These are phyloP conservation scores for Cotesia typhae DNA, from an alignment of 1,140 invertebrate species.

Conservation along the genomic window DNA sequence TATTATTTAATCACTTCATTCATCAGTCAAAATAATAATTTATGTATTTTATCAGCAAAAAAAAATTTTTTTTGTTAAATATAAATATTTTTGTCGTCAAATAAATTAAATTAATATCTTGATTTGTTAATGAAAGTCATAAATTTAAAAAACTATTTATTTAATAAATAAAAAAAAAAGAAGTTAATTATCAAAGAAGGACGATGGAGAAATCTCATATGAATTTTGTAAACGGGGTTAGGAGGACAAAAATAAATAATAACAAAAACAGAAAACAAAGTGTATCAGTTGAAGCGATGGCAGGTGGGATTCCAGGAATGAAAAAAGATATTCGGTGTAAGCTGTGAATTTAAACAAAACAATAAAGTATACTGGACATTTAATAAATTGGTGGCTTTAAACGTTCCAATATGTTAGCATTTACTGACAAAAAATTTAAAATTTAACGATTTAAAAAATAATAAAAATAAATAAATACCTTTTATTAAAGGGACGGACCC, in stretches of 20 bases:
- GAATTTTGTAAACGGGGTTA: neutral
- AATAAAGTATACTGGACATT: neutral
- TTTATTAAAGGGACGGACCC: conserved; percentile 83
- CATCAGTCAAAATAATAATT: neutral
- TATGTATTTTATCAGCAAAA: neutral
- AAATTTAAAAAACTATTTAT: no score
- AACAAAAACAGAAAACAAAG: conserved; percentile 5
- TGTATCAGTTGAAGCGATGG: conserved; percentile 8
- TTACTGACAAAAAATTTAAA: no score
- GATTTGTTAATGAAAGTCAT: no score
- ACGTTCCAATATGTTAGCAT: neutral
- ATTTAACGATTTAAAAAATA: neutral
- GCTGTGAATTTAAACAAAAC: neutral
- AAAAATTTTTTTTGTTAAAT: neutral
- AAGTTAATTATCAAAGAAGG: no score
- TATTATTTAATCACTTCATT: conserved; percentile 10
- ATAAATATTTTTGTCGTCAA: no score
- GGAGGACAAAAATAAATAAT: conserved; percentile 8
- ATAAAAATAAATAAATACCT: conserved; percentile 66
- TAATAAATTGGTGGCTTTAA: neutral
- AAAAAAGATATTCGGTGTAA: neutral
- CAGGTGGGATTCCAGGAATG: conserved; percentile 26
- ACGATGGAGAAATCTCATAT: no score
- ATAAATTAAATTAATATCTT: no score
- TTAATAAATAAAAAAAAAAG: no score